Conservation (phyloP, 2,888 invertebrate genomes). For the Crocallis elinguaria region DNA sequence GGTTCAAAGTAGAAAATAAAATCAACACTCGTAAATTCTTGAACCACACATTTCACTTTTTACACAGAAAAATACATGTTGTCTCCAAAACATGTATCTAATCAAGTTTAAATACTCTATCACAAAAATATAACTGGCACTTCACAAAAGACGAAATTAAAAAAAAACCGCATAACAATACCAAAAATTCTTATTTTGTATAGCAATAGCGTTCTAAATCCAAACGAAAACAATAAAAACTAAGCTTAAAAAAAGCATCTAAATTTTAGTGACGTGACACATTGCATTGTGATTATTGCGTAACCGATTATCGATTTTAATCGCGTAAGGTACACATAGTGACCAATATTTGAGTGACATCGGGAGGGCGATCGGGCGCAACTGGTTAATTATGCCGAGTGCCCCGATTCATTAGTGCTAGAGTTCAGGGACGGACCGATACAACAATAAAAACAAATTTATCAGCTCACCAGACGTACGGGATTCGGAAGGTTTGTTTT, state of each 20-base stretch:
- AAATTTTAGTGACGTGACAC: conserved; percentile 3
- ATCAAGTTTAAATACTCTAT: not conserved
- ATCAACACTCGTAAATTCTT: too few relatives aligned
- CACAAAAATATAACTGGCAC: conserved; percentile 17
- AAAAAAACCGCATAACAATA: not conserved
- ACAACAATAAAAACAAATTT: conserved; percentile 21
- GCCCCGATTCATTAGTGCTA: conserved; percentile 81
- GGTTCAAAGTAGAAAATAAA: too few relatives aligned
- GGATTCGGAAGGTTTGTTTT: not conserved
- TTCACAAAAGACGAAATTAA: not conserved
- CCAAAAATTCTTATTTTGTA: too few relatives aligned
- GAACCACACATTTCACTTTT: too few relatives aligned
- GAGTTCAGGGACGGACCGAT: conserved; percentile 64
- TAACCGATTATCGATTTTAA: conserved; percentile 18
- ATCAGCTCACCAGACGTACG: not conserved
- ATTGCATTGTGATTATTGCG: conserved; percentile 2
- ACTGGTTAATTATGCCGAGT: conserved; percentile 80
- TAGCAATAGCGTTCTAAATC: too few relatives aligned
- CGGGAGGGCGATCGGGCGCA: conserved; percentile 70
- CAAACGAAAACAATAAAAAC: not conserved
- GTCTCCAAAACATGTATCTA: too few relatives aligned
- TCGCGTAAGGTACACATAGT: conserved; percentile 26
- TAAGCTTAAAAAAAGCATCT: not conserved
- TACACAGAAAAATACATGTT: too few relatives aligned
- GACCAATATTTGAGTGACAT: conserved; percentile 63